Percentiles rank a stretch among this genome's conserved stretches.
phyloP scores from a whole-genome alignment of 2,888 invertebrate genomes.

The Gerris lacustris region DNA sequence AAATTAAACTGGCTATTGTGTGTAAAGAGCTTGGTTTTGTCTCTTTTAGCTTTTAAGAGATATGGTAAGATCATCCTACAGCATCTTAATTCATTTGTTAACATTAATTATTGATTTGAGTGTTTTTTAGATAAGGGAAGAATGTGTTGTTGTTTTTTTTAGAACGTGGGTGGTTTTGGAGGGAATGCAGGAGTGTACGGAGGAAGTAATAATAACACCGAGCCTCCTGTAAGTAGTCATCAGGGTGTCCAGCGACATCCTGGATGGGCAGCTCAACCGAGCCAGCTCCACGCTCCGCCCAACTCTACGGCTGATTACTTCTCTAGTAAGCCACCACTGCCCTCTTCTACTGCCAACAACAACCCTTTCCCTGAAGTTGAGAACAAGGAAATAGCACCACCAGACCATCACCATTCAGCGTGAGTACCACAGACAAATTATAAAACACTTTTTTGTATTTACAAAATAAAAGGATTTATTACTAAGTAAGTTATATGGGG shows the following conservation, averaged over 20 bases:
- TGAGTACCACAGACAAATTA: too few species aligned
- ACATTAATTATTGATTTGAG: too few species aligned
- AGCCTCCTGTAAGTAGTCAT: not conserved
- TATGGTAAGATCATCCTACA: too few species aligned
- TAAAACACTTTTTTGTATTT: too few species aligned
- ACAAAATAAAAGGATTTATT: too few species aligned
- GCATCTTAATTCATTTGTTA: too few species aligned
- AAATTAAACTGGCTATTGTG: too few species aligned
- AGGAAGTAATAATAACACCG: not conserved
- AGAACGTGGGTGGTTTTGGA: not conserved
- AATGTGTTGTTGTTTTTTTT: too few species aligned
- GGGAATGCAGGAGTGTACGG: not conserved
- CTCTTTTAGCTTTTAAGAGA: too few species aligned
- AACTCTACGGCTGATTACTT: not conserved
- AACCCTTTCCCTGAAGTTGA: conserved; percentile 22
- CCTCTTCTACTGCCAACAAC: conserved; percentile 1
- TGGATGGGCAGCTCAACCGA: not conserved
- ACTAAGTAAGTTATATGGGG: too few species aligned
- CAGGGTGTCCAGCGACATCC: not conserved
- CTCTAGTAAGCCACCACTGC: not conserved
- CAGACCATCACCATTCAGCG: conserved; percentile 12
- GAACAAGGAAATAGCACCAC: conserved; percentile 26
- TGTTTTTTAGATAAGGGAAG: too few species aligned
- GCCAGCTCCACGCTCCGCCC: not conserved
- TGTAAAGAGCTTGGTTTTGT: too few species aligned